A percentile compares a stretch with the other conserved stretches of the same genome.
phyloP scores from a whole-genome alignment of 2,113 vertebrate species.

The Myotis brandtii region DNA sequence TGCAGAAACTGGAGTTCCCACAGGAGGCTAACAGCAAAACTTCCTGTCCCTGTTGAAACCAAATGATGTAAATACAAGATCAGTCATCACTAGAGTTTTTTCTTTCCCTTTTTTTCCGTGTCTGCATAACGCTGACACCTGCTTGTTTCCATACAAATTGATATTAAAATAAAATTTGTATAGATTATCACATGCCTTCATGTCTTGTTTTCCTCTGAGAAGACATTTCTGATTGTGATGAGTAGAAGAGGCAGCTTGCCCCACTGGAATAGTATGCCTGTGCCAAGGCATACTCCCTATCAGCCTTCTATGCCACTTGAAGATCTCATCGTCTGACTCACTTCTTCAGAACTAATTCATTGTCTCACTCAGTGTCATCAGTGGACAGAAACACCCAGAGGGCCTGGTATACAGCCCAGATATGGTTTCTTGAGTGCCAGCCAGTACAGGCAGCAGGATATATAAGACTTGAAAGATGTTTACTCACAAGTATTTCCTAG shows the following conservation, averaged over 20 bases:
- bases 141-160: conserved; percentile 81
- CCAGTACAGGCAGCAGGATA: not conserved
- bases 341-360: conserved; percentile 36
- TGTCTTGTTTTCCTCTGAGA: conserved; percentile 66
- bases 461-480: not conserved
- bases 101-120: conserved; percentile 50
- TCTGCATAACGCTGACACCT: conserved; percentile 73
- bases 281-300: not conserved
- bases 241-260: not conserved
- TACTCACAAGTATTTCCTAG: not conserved
- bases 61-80: conserved; percentile 73
- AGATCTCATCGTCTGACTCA: not conserved
- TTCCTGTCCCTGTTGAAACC: conserved; percentile 93
- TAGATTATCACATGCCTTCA: conserved; percentile 76
- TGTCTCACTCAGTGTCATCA: not conserved
- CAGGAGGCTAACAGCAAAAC: conserved; percentile 88
- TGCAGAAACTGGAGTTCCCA: conserved; percentile 88
- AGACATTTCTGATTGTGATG: conserved; percentile 35
- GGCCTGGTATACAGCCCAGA: not conserved
- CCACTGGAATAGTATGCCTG: not conserved
- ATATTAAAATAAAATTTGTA: conserved; percentile 82
- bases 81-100: conserved; percentile 57
- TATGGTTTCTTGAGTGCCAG: not conserved
- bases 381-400: not conserved
- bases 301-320: not conserved